Base-by-base conservation (phyloP, 2,888 invertebrate genomes). In the Aphidoletes aphidimyza region DNA sequence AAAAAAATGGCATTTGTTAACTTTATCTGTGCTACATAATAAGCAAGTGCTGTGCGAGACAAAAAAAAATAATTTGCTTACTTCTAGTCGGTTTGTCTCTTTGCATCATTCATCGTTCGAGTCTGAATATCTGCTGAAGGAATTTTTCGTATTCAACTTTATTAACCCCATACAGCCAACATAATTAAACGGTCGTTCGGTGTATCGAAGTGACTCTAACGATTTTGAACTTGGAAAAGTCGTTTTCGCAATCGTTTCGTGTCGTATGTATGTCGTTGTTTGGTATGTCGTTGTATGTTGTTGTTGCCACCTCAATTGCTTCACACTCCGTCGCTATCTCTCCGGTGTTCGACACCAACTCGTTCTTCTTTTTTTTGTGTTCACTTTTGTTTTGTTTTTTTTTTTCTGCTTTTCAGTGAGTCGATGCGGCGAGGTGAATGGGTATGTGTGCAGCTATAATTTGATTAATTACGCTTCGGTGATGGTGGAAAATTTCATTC, bases 161-260 rank as follows among this genome's bases (percentile, higher is more conserved):
- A 69, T 69, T 69, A 81, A 81, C 37, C 22, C 37, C 19, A 3
- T 59, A 59, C 22, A 59, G 14, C n/a, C 69, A 69, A 69, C 36
- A 37, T 37, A 81, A 81, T 81, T 37, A 37, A 81, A 81, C 37
- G 81, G 11, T 81, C 81, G 22, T 37, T 37, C 37, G n/a, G 1
- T 78, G 78, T 36, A 36, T 36, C 17, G 9, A 78, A 36, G 37
- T 81, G 81, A 81, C 37, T 81, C 37, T 81, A 81, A 81, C 81
- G 81, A 81, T 37, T 81, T 81, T 81, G 81, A 81, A 81, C 81
- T 81, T n/a, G n/a, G n/a, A n/a, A n/a, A n/a, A n/a, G n/a, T n/a
- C n/a, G n/a, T n/a, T n/a, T 81, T 81, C 0, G 14, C 36, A 81
- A 19, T 81, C 81, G 37, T 81, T 81, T 81, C 37, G 37, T 14